These are phyloP conservation scores for Pangasius larnaudii DNA, from an alignment of 2,797 vertebrate species.

Conservation along the genomic window DNA sequence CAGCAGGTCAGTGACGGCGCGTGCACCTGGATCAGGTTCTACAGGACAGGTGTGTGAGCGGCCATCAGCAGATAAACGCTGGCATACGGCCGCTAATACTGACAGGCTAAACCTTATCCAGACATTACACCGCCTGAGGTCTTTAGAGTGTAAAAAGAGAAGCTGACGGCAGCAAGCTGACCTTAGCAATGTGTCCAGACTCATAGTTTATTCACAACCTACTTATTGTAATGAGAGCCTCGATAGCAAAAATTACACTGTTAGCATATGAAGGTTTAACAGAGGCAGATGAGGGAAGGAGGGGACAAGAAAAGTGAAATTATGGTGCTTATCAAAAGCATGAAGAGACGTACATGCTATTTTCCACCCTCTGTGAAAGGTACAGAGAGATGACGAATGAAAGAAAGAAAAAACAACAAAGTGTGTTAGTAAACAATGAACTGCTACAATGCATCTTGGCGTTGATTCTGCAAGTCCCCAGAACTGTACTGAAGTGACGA, in stretches of 20 bases:
- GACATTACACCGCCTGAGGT: slow-evolving; percentile 36
- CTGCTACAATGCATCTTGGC: not conserved
- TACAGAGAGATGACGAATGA: not conserved
- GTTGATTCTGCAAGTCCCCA: not conserved
- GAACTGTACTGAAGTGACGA: not conserved
- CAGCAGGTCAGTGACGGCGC: slow-evolving; percentile 1
- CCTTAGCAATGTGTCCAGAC: not conserved
- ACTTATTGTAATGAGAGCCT: slow-evolving; percentile 28
- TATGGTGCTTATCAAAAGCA: not conserved
- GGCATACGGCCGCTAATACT: slow-evolving; percentile 12
- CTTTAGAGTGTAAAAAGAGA: slow-evolving; percentile 38
- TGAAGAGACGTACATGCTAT: not conserved
- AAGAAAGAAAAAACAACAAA: not conserved
- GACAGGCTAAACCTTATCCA: slow-evolving; percentile 29
- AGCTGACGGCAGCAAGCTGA: slow-evolving; percentile 22
- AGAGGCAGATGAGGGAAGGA: not conserved
- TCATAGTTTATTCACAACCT: slow-evolving; percentile 43
- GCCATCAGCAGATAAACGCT: slow-evolving; percentile 15
- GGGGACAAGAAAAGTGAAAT: not conserved
- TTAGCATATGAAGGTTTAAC: not conserved
- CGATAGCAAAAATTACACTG: not conserved
- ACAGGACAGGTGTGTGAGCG: slow-evolving; percentile 45
- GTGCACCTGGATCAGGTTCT: slow-evolving; percentile 43
- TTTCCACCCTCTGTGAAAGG: not conserved
- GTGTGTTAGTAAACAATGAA: too few species aligned